Evolutionary conservation across 2,888 invertebrate species (phyloP).

Genomic region (Empis livida): DNA sequence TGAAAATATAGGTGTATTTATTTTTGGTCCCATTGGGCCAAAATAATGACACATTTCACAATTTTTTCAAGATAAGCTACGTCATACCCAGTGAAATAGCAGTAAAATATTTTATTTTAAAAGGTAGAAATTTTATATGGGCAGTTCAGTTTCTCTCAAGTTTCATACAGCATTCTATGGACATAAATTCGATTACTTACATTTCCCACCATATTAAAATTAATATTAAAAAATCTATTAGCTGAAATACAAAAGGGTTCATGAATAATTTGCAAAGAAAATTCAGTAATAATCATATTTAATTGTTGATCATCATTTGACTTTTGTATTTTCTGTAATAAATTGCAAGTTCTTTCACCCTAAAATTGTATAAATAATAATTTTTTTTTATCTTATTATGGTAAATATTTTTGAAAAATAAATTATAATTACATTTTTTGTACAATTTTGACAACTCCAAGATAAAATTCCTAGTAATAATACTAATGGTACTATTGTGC

Average conservation of each 20-base stretch:
- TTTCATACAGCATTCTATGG: too few relatives aligned
- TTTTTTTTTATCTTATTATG: not conserved
- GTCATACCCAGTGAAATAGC: too few relatives aligned
- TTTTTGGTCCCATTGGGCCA: too few relatives aligned
- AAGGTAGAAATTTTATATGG: too few relatives aligned
- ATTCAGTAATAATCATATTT: constrained; percentile 30
- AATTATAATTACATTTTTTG: constrained; percentile 22
- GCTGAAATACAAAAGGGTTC: constrained; percentile 30
- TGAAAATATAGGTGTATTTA: too few relatives aligned
- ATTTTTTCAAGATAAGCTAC: too few relatives aligned
- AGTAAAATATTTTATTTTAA: too few relatives aligned
- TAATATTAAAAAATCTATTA: constrained; percentile 31
- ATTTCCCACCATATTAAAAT: constrained; percentile 28
- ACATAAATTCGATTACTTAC: too few relatives aligned
- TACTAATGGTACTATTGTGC: constrained; percentile 16
- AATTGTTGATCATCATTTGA: constrained; percentile 27
- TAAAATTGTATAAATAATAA: too few relatives aligned
- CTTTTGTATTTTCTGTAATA: constrained; percentile 28
- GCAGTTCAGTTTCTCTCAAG: too few relatives aligned
- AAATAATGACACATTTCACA: too few relatives aligned
- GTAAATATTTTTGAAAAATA: too few relatives aligned
- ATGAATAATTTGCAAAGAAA: constrained; percentile 30
- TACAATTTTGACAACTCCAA: constrained; percentile 19
- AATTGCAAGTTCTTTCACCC: constrained; percentile 30
- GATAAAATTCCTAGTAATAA: constrained; percentile 16